Percentiles rank a stretch among this genome's conserved stretches.
These are phyloP conservation scores for Bubalus kerabau DNA, from an alignment of 2,113 vertebrate species.

Conservation along the genomic window DNA sequence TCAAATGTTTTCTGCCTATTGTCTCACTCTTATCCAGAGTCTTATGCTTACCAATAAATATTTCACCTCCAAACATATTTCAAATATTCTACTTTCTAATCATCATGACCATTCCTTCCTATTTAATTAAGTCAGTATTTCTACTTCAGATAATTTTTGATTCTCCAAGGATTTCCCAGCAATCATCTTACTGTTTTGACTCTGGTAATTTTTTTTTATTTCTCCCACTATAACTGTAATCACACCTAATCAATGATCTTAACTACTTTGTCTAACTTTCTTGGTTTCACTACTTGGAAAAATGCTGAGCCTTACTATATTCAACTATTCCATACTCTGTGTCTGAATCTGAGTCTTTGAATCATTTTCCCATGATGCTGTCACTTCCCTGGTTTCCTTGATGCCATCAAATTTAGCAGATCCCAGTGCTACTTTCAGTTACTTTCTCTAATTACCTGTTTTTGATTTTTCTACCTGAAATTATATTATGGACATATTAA, in stretches of 20 bases:
- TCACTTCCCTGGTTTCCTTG: not conserved
- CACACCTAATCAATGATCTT: not conserved
- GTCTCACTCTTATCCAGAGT: not conserved
- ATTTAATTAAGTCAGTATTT: not conserved
- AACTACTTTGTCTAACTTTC: not conserved
- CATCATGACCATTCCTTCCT: not conserved
- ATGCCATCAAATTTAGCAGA: not conserved
- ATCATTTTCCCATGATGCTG: not conserved
- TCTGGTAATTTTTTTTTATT: not conserved
- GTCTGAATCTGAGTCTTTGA: not conserved
- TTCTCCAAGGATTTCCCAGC: not conserved
- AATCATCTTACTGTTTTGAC: not conserved
- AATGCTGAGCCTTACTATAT: not conserved
- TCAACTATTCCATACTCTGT: not conserved
- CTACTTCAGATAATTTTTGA: not conserved
- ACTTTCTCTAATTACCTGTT: not conserved
- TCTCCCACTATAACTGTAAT: not conserved
- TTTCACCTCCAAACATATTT: not conserved
- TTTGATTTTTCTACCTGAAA: not conserved
- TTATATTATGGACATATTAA: not conserved
- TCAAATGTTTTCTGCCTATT: not conserved
- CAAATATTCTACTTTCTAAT: not conserved
- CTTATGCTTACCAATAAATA: not conserved
- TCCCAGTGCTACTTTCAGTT: not conserved
- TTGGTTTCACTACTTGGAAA: not conserved